Percentiles rank a stretch among this genome's conserved stretches.
These are phyloP conservation scores for Zaprionus obscuricornis DNA, from an alignment of 2,888 invertebrate genomes.

Conservation along the genomic window DNA sequence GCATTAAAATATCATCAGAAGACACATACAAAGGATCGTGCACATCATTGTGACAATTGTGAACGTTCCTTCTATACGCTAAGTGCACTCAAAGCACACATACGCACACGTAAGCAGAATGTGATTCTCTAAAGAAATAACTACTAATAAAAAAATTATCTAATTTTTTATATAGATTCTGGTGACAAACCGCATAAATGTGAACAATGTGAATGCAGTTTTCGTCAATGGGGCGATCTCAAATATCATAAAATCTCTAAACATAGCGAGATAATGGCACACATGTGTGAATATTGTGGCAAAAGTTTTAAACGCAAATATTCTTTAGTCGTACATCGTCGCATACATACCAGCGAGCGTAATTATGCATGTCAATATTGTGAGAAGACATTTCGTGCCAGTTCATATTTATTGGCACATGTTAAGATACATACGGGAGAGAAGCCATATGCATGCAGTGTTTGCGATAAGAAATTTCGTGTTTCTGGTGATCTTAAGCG, in stretches of 20 bases:
- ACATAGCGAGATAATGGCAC: slow-evolving; percentile 91
- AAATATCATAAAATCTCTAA: slow-evolving; percentile 93
- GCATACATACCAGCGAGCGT: slow-evolving; percentile 93
- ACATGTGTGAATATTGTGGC: slow-evolving; percentile 94
- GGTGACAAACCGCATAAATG: slow-evolving; percentile 94
- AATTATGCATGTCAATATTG: slow-evolving; percentile 95
- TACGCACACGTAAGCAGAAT: slow-evolving; percentile 85
- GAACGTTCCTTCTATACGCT: slow-evolving; percentile 93
- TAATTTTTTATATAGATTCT: slow-evolving; percentile 84
- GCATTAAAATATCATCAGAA: slow-evolving; percentile 92
- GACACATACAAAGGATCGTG: slow-evolving; percentile 90
- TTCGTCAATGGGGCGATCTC: slow-evolving; percentile 94
- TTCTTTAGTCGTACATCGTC: slow-evolving; percentile 92
- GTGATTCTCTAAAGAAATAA: neutral
- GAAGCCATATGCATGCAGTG: slow-evolving; percentile 89
- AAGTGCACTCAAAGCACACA: slow-evolving; percentile 92
- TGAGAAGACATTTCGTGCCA: slow-evolving; percentile 92
- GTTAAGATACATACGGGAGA: slow-evolving; percentile 93
- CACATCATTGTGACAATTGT: slow-evolving; percentile 91
- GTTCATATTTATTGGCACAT: slow-evolving; percentile 93
- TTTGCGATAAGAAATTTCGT: slow-evolving; percentile 92
- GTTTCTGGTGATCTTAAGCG: slow-evolving; percentile 93
- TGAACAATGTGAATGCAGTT: slow-evolving; percentile 89
- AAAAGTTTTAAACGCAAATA: slow-evolving; percentile 94
- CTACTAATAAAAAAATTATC: neutral